phyloP scores from a whole-genome alignment of 2,888 invertebrate genomes.

The Halocaridina rubra region DNA sequence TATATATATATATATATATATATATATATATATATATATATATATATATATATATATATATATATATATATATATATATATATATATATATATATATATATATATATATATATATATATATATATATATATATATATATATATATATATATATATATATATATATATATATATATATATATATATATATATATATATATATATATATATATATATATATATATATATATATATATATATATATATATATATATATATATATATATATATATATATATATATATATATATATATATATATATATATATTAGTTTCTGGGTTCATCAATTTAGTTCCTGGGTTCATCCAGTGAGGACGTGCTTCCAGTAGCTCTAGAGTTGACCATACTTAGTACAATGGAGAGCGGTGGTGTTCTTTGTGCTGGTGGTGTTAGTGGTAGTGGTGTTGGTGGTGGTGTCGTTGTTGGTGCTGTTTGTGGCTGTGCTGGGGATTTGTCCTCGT shows the following conservation, averaged over 20 bases:
- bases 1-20: not conserved
- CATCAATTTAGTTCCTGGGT: too few relatives aligned
- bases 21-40: not conserved
- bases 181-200: not conserved
- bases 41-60: conserved; percentile 4
- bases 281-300: not conserved
- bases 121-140: not conserved
- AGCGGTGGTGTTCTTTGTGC: too few relatives aligned
- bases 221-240: not conserved
- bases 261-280: not conserved
- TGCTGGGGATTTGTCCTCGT: too few relatives aligned
- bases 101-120: conserved; percentile 6
- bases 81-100: not conserved
- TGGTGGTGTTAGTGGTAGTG: too few relatives aligned
- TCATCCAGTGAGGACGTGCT: too few relatives aligned
- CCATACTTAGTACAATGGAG: too few relatives aligned
- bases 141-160: not conserved
- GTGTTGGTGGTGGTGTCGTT: too few relatives aligned
- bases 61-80: not conserved
- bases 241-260: not conserved
- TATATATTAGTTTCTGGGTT: not conserved
- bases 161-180: not conserved
- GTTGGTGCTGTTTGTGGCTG: too few relatives aligned
- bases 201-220: not conserved
- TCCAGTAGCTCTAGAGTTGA: too few relatives aligned